A percentile compares a stretch with the other conserved stretches of the same genome.
Evolutionary conservation across 2,113 vertebrate genomes (phyloP).

Genomic region (Pycnonotus jocosus): DNA sequence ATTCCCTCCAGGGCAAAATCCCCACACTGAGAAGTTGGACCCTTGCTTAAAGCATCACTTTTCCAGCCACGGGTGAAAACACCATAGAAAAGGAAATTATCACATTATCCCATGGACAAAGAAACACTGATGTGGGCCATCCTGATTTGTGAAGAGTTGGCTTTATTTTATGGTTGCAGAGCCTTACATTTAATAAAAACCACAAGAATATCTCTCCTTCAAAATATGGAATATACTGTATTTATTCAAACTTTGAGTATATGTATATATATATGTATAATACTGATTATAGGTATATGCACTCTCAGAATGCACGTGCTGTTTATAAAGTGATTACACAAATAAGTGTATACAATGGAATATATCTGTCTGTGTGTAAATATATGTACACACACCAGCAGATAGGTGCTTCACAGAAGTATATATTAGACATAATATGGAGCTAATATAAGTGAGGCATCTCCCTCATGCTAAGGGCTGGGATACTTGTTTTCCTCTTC

Average conservation of each 20-base stretch:
- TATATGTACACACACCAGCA: constrained; percentile 1
- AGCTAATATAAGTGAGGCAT: constrained; percentile 24
- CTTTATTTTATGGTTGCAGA: constrained; percentile 54
- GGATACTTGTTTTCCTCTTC: constrained; percentile 60
- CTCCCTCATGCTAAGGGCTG: constrained; percentile 61
- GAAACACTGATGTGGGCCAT: constrained; percentile 41
- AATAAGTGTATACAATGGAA: constrained; percentile 49
- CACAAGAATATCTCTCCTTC: constrained; percentile 55
- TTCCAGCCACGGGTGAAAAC: neutral
- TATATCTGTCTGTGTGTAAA: neutral
- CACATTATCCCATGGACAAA: constrained; percentile 8
- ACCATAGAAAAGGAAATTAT: neutral
- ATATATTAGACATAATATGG: constrained; percentile 24
- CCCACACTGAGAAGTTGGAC: neutral
- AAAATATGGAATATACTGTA: constrained; percentile 25
- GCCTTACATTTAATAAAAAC: constrained; percentile 58
- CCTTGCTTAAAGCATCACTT: neutral
- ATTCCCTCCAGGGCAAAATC: neutral
- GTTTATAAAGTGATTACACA: constrained; percentile 46
- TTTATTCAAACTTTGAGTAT: constrained; percentile 54
- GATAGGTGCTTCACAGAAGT: constrained; percentile 56
- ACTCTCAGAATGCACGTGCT: constrained; percentile 29
- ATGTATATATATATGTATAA: constrained; percentile 11
- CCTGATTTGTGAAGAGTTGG: constrained; percentile 33
- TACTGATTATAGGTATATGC: constrained; percentile 9